A percentile compares a stretch with the other conserved stretches of the same genome.
phyloP scores from a whole-genome alignment of 1,140 invertebrate species.

The Pentalonia nigronervosa region DNA sequence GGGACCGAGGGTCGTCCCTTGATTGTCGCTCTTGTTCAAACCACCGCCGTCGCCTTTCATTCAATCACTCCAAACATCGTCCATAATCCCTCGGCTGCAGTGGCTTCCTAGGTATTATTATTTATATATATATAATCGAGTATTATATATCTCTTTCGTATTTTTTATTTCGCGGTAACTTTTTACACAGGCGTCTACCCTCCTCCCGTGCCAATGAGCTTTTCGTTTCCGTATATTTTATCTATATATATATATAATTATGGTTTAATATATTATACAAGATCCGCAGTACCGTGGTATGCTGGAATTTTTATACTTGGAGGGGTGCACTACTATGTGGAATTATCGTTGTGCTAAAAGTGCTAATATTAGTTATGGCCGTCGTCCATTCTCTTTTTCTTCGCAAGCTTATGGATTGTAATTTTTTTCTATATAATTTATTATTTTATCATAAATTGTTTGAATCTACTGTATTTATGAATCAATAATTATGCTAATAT shows the following conservation, averaged over 20 bases:
- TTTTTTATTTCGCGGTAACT: neutral
- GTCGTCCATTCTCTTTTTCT: too few relatives aligned
- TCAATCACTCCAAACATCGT: constrained; percentile 55
- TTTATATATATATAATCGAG: constrained; percentile 4
- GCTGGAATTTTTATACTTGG: neutral
- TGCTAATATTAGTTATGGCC: neutral
- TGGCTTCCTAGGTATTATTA: constrained; percentile 25
- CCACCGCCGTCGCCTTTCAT: constrained; percentile 38
- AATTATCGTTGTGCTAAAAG: too few relatives aligned
- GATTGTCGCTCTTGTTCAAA: constrained; percentile 58
- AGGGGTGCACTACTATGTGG: neutral
- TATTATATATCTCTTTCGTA: neutral
- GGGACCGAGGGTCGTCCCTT: constrained; percentile 40
- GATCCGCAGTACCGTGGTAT: neutral
- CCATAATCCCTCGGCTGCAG: constrained; percentile 26
- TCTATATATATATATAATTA: neutral
- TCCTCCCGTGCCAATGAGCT: neutral
- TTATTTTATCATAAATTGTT: too few relatives aligned
- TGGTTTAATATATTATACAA: neutral
- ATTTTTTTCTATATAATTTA: too few relatives aligned
- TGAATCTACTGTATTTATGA: accelerated
- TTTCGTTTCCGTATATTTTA: neutral
- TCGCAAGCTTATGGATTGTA: too few relatives aligned
- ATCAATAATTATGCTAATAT: too few relatives aligned
- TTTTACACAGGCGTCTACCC: neutral